Base-by-base conservation (phyloP, 2,113 vertebrate species). In the Numenius arquata region DNA sequence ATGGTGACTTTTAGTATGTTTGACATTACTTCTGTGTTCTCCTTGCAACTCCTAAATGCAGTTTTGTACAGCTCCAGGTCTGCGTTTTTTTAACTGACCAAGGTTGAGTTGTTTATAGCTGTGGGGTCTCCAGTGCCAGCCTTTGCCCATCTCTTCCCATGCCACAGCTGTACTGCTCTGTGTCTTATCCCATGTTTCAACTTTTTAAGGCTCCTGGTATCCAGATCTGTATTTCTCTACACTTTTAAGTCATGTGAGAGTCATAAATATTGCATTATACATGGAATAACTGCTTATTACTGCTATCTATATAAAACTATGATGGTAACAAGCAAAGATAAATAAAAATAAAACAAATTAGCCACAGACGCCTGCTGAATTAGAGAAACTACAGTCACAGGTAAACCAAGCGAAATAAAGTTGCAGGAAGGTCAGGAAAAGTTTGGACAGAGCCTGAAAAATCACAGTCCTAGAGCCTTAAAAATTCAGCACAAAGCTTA, bases 131-230 rank as follows among this genome's bases (percentile, higher is more conserved):
- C 30, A 63, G 15, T 11, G n/a, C 15, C 40, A 45, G 12, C 9
- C 19, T 73, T 9, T 67, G 32, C 4, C 14, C 22, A 13, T 47
- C 38, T 85, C 13, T 66, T 74, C 40, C 15, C 27, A 65, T 38
- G 10, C 22, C 25, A 23, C 20, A 17, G 16, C 17, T 32, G 15
- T 59, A 20, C 8, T 77, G 30, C 20, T 85, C 26, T 45, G 15
- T 22, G 19, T 6, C 4, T 2, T 23, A 25, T 8, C n/a, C 13
- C 25, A 12, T 0, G 0, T 41, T 22, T 77, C 19, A 11, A 25
- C 36, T 73, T 90, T 34, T 61, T 43, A 43, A 56, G 12, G 21
- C 38, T 59, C 15, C 68, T 63, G 10, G 15, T 87, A 50, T 12
- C 20, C 25, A 63, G 19, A 32, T 29, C 27, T 83, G 20, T n/a